These are phyloP conservation scores for Agonopterix subpropinquella DNA, from an alignment of 2,888 invertebrate genomes.

Conservation along the genomic window DNA sequence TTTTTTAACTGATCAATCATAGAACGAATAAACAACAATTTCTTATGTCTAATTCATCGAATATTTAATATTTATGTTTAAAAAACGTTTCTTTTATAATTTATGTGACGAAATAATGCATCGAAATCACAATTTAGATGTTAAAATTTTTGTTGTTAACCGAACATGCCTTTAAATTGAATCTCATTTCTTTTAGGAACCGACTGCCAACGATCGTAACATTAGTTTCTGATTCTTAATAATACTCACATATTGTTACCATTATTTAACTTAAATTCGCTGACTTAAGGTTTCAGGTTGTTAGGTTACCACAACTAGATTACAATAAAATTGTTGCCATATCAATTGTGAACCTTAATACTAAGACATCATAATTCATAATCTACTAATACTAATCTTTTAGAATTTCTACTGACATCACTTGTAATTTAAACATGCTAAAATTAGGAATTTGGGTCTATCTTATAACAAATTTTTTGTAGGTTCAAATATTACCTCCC, in stretches of 20 bases:
- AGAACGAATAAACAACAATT: too few species aligned
- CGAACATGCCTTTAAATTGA: too few species aligned
- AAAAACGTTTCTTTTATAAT: too few species aligned
- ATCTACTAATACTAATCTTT: slow-evolving; percentile 33
- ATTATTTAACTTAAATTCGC: background rate
- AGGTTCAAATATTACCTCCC: background rate
- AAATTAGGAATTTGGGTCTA: background rate
- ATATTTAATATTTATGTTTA: too few species aligned
- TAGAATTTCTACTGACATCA: slow-evolving; percentile 56
- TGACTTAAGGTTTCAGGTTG: background rate
- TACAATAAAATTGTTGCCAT: slow-evolving; percentile 15
- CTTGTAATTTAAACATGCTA: slow-evolving; percentile 17
- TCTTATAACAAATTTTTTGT: background rate
- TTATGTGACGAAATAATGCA: too few species aligned
- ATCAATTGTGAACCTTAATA: slow-evolving; percentile 16
- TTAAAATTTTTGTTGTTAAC: too few species aligned
- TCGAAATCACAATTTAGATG: too few species aligned
- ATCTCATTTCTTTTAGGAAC: too few species aligned
- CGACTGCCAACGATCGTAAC: too few species aligned
- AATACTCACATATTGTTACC: background rate
- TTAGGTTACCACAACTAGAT: slow-evolving; percentile 4
- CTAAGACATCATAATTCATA: slow-evolving; percentile 18
- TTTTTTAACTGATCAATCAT: too few species aligned
- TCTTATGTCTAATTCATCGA: too few species aligned
- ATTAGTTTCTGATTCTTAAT: too few species aligned